Evolutionary conservation across 1,140 invertebrate species (phyloP).

Genomic region (Lamellibrachia luymesi): DNA sequence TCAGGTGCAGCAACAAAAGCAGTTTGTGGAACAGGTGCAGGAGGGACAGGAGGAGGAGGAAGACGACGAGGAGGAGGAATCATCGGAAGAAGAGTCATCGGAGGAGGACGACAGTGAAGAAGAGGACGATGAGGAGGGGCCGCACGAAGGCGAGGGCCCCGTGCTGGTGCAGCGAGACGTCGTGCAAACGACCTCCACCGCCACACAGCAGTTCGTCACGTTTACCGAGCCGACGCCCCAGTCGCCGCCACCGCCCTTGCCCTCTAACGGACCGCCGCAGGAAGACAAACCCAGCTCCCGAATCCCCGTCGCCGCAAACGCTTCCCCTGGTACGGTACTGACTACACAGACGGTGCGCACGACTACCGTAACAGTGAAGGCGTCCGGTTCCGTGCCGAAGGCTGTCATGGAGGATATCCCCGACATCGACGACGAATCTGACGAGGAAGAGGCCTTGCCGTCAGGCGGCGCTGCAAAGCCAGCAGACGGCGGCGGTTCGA

Average conservation of each 20-base stretch:
- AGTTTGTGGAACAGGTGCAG: slow-evolving; percentile 13
- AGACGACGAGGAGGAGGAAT: not conserved
- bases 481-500: not conserved
- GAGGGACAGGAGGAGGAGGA: not conserved
- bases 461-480: not conserved
- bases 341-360: not conserved
- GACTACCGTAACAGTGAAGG: not conserved
- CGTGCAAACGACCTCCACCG: not conserved
- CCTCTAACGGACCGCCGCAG: not conserved
- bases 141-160: not conserved
- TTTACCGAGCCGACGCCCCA: not conserved
- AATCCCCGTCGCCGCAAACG: not conserved
- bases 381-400: not conserved
- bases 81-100: slow-evolving; percentile 8
- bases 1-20: not conserved
- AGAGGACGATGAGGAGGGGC: slow-evolving; percentile 7
- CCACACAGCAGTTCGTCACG: not conserved
- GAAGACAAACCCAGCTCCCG: not conserved
- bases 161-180: not conserved
- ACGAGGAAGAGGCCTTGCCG: not conserved
- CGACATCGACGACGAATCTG: not conserved
- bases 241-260: not conserved
- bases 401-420: not conserved
- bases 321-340: not conserved
- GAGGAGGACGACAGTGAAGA: slow-evolving; percentile 14